Evolutionary conservation across 2,888 invertebrate species (phyloP).

Genomic region (Cerceris rybyensis): DNA sequence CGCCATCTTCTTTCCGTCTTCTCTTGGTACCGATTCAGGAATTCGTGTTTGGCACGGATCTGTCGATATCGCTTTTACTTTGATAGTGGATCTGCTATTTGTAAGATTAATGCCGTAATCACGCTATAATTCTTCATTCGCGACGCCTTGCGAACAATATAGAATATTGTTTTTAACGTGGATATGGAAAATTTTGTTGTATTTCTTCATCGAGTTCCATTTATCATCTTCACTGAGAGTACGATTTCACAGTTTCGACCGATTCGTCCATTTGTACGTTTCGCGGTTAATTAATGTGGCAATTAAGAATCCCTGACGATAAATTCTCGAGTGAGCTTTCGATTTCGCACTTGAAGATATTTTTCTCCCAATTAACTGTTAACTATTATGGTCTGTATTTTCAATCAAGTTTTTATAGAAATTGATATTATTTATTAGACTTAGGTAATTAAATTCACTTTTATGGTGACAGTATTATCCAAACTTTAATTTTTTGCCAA

Average conservation of each 20-base stretch:
- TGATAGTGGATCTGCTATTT: not conserved
- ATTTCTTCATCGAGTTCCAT: not conserved
- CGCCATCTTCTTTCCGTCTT: conserved; percentile 60
- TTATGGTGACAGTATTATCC: too few relatives aligned
- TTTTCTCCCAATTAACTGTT: too few relatives aligned
- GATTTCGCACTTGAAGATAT: too few relatives aligned
- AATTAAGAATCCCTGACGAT: not conserved
- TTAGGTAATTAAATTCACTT: too few relatives aligned
- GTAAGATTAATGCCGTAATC: conserved; percentile 1
- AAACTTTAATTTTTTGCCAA: too few relatives aligned
- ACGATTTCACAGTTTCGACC: not conserved
- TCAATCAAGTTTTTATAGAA: too few relatives aligned
- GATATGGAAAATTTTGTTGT: not conserved
- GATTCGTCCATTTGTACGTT: not conserved
- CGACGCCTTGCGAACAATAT: not conserved
- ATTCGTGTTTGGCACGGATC: not conserved
- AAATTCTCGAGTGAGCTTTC: not conserved
- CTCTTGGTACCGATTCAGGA: not conserved
- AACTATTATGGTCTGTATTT: too few relatives aligned
- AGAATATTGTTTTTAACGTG: too few relatives aligned
- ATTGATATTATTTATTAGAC: too few relatives aligned
- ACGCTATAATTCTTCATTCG: conserved; percentile 1
- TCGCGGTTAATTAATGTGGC: not conserved
- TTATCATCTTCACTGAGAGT: not conserved
- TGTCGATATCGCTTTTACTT: conserved; percentile 4